Percentiles rank a stretch among this genome's conserved stretches.
Conservation (phyloP, 2,113 vertebrate genomes). For the Ranitomeya imitator region DNA sequence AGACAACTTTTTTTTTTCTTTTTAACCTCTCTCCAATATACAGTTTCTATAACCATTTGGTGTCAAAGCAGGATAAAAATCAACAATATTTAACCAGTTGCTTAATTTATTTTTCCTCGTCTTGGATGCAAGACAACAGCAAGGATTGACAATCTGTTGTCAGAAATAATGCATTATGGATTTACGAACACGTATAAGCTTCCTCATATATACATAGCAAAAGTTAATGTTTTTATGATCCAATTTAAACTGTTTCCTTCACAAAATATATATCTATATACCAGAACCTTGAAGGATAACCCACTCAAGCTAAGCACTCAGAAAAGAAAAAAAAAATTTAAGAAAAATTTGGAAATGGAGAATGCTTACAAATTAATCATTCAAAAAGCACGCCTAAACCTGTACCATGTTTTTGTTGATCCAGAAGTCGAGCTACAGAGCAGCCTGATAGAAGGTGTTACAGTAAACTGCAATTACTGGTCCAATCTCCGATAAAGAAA, state of each 20-base stretch:
- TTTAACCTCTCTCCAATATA: conserved; percentile 38
- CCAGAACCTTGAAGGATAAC: conserved; percentile 50
- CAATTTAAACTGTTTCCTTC: conserved; percentile 51
- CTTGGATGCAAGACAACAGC: conserved; percentile 57
- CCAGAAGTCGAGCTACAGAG: conserved; percentile 59
- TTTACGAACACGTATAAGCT: conserved; percentile 49
- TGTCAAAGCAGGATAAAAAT: conserved; percentile 52
- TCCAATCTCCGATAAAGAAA: conserved; percentile 62
- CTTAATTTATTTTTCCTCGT: conserved; percentile 44
- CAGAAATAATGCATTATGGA: conserved; percentile 49
- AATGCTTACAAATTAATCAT: conserved; percentile 21
- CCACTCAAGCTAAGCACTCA: conserved; percentile 41
- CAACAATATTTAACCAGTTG: conserved; percentile 50
- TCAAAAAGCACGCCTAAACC: conserved; percentile 29
- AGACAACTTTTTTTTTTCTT: conserved; percentile 70
- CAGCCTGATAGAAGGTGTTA: conserved; percentile 54
- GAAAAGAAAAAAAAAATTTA: conserved; percentile 15
- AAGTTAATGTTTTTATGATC: conserved; percentile 41
- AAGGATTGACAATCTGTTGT: conserved; percentile 46
- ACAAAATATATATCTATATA: conserved; percentile 56
- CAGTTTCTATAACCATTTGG: conserved; percentile 20
- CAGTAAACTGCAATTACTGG: conserved; percentile 49
- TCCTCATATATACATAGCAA: conserved; percentile 56
- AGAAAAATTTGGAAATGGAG: conserved; percentile 42
- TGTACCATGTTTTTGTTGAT: conserved; percentile 45